Base-by-base conservation (phyloP, 2,888 invertebrate species). In the Leucophenga montana region DNA sequence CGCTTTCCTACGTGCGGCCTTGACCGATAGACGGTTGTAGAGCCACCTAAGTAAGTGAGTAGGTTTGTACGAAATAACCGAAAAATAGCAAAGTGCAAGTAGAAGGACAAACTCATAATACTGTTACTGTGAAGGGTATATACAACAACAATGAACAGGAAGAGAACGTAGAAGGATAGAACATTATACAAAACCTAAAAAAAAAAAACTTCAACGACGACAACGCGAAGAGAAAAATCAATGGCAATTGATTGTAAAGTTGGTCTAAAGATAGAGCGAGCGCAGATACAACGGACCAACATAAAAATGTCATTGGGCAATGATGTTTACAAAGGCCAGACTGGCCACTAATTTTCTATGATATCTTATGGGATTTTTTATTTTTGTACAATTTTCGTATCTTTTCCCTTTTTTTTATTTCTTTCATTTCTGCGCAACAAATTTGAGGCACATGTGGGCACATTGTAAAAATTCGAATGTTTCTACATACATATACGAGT, bases 261-360 rank as follows among this genome's bases (percentile, higher is more conserved):
- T 39, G 11, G 20, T 18, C 16, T 16, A 53, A 18, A 54, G 22
- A 54, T 20, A 39, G 8, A 39, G 39, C 39, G 39, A 11, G 20
- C 16, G n/a, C 11, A 54, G 20, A 18, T 39, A 39, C 44, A 61
- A 13, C 16, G 39, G 61, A 61, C 61, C 76, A 75, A 75, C 75
- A 75, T 75, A 75, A 75, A 75, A 75, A 75, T 75, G 75, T 73
- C 76, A 75, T 75, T 75, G 75, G 54, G 76, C 71, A 57, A 69
- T 73, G 57, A 65, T 73, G 54, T 57, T 39, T 39, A 57, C 57
- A 57, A 14, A 67, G 20, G 39, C 66, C 54, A 66, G 66, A 66
- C 54, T 61, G 61, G 39, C 20, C 61, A 61, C 61, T 61, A 61
- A 61, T 61, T 61, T 39, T 61, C 61, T 27, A n/a, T 18, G 16